Evolutionary conservation across 2,888 invertebrate genomes (phyloP).

Genomic region (Glyphotaelius pellucidus): DNA sequence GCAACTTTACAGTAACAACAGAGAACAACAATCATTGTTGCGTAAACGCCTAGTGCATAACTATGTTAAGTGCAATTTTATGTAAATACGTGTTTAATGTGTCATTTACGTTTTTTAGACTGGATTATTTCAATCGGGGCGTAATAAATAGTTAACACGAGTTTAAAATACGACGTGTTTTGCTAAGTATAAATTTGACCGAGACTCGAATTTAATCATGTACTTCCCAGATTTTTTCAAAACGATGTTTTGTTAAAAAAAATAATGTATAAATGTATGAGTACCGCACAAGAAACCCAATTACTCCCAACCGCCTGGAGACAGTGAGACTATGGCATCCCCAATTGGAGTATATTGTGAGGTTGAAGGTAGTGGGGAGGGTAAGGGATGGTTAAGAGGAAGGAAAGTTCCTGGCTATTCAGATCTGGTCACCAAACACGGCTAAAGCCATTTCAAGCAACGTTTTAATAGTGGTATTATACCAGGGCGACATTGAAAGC

Average conservation of each 20-base stretch:
- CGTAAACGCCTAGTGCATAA: not conserved
- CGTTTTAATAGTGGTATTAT: too few species aligned
- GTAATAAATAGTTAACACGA: not conserved
- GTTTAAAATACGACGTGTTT: not conserved
- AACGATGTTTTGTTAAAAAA: too few species aligned
- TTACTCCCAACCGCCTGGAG: too few species aligned
- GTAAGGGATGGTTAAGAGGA: too few species aligned
- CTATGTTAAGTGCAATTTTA: not conserved
- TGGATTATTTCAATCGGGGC: not conserved
- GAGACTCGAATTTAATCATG: not conserved
- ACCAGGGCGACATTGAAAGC: too few species aligned
- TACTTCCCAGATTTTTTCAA: too few species aligned
- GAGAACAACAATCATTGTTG: not conserved
- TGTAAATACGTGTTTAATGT: not conserved
- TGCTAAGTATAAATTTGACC: not conserved
- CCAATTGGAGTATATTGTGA: not conserved
- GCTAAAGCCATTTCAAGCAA: too few species aligned
- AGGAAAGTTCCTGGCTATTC: not conserved
- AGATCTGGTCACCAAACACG: not conserved
- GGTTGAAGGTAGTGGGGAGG: too few species aligned
- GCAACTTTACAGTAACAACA: not conserved
- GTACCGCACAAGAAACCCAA: too few species aligned
- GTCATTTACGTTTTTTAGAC: too few species aligned
- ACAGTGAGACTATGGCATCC: too few species aligned
- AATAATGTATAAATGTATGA: too few species aligned